Conservation (phyloP, 2,113 vertebrate species). For the Syrrhaptes paradoxus region DNA sequence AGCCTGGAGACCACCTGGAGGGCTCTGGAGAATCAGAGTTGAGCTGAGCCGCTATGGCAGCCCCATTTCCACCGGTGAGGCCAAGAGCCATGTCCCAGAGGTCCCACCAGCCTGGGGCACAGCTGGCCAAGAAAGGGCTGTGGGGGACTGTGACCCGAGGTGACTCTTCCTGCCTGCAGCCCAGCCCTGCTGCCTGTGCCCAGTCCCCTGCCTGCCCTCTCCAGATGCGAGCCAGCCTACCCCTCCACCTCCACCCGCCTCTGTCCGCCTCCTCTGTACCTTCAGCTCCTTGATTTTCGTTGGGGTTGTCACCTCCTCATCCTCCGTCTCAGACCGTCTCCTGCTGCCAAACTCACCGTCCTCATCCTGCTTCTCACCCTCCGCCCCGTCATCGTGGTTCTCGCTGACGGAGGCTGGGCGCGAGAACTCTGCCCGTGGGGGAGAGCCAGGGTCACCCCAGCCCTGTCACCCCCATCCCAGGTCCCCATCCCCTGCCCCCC, state of each 20-base stretch:
- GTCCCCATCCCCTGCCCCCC: too few relatives aligned
- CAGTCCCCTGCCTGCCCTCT: not conserved
- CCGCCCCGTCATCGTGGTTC: slow-evolving; percentile 80
- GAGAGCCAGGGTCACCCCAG: not conserved
- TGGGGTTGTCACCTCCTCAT: slow-evolving; percentile 83
- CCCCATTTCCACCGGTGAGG: fast-evolving
- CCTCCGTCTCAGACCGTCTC: slow-evolving; percentile 71
- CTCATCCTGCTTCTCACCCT: slow-evolving; percentile 78
- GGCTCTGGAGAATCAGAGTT: not conserved
- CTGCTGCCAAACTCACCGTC: slow-evolving; percentile 75
- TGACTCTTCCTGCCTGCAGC: not conserved
- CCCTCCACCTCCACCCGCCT: not conserved
- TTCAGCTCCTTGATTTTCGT: slow-evolving; percentile 94
- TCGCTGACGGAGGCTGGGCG: slow-evolving; percentile 89
- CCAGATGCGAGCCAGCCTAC: not conserved
- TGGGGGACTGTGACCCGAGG: not conserved
- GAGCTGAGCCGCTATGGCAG: not conserved
- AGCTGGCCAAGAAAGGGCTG: not conserved
- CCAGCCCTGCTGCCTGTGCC: not conserved
- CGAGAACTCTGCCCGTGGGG: slow-evolving; percentile 83
- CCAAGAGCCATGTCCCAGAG: not conserved
- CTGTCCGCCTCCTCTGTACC: slow-evolving; percentile 71
- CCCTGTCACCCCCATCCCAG: not conserved
- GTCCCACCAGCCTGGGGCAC: not conserved
- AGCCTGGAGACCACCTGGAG: not conserved